A percentile compares a stretch with the other conserved stretches of the same genome.
phyloP scores from a whole-genome alignment of 1,140 invertebrate species.

The Campoletis sonorensis region DNA sequence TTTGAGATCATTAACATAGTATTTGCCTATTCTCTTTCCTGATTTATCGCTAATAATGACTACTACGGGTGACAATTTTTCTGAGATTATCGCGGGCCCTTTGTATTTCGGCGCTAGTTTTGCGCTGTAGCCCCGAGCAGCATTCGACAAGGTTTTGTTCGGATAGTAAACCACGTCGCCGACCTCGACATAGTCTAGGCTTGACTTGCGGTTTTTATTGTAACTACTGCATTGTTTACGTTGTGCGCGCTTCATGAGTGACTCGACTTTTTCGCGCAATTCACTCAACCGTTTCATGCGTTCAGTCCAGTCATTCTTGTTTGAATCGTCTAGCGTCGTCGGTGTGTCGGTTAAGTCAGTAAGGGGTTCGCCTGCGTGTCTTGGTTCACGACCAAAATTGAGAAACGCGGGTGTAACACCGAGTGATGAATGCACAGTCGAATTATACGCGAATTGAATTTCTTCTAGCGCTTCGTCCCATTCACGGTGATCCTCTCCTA shows the following conservation, averaged over 20 bases:
- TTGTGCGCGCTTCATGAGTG: background rate
- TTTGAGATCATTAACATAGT: background rate
- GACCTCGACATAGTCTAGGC: background rate
- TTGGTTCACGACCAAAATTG: slow-evolving; percentile 34
- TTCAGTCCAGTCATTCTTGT: background rate
- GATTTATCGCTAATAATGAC: background rate
- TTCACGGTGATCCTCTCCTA: slow-evolving; percentile 53
- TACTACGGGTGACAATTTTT: background rate
- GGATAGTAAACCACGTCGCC: background rate
- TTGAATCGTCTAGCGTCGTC: background rate
- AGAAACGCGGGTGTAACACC: slow-evolving; percentile 34
- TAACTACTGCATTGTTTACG: background rate
- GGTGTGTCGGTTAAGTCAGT: background rate
- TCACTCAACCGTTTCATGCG: background rate
- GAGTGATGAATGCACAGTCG: slow-evolving; percentile 28
- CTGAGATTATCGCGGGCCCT: background rate
- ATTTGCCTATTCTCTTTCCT: background rate
- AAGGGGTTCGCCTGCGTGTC: background rate
- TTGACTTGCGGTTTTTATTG: background rate
- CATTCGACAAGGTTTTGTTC: background rate
- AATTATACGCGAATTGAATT: slow-evolving; percentile 47
- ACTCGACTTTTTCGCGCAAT: background rate
- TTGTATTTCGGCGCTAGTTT: background rate
- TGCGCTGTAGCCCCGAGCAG: background rate
- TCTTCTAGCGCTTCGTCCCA: slow-evolving; percentile 36